These are phyloP conservation scores for Arnoldichthys spilopterus DNA, from an alignment of 2,797 vertebrate species.

Conservation along the genomic window DNA sequence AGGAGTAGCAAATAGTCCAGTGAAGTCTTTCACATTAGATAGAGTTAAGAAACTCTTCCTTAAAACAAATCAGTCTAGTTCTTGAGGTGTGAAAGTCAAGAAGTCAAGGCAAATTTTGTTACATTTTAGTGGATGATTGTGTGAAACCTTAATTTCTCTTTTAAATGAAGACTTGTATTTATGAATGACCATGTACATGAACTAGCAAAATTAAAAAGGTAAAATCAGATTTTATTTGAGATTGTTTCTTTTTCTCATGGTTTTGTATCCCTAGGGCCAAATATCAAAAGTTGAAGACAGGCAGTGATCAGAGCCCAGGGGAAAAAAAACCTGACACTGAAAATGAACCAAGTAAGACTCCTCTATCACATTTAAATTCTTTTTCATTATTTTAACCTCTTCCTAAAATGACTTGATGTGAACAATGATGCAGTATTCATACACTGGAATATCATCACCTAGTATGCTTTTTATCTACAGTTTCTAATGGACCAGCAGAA, in stretches of 20 bases:
- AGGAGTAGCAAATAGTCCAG: too few relatives aligned
- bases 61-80: too few relatives aligned
- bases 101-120: too few relatives aligned
- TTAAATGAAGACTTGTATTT: too few relatives aligned
- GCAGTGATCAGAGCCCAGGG: conserved; percentile 83
- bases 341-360: conserved; percentile 79
- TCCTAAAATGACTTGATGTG: background rate
- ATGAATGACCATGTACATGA: too few relatives aligned
- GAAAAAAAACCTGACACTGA: conserved; percentile 88
- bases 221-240: background rate
- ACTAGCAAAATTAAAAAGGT: too few relatives aligned
- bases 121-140: too few relatives aligned
- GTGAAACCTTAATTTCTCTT: too few relatives aligned
- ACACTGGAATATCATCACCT: background rate
- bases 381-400: background rate
- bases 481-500: conserved; percentile 86
- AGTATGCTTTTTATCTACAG: conserved; percentile 64
- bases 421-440: background rate
- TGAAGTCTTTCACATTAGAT: too few relatives aligned
- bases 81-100: too few relatives aligned
- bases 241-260: conserved; percentile 10
- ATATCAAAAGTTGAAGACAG: conserved; percentile 91
- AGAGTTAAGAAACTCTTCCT: too few relatives aligned
- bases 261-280: conserved; percentile 79
- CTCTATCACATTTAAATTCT: background rate